Conservation (phyloP, 2,888 invertebrate genomes). For the Tipula vernalis region DNA sequence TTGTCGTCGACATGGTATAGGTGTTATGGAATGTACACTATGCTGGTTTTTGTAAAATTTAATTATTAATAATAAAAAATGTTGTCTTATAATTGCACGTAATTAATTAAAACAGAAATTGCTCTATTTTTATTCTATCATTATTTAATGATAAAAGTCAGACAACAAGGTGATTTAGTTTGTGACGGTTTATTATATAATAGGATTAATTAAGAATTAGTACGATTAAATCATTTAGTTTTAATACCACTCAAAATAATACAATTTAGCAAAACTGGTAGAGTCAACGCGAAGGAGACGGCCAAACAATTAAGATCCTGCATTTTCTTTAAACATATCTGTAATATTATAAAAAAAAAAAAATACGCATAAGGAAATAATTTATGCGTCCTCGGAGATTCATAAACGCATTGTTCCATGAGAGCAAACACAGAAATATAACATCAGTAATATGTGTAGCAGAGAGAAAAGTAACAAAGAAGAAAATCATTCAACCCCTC, state of each 20-base stretch:
- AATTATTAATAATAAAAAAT: background rate
- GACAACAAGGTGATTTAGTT: background rate
- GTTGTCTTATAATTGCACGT: background rate
- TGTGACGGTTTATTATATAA: background rate
- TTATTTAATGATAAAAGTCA: background rate
- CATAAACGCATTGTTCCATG: constrained; percentile 12
- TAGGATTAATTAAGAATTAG: too few species aligned
- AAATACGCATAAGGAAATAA: background rate
- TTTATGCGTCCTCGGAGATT: constrained; percentile 12
- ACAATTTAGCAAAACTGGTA: too few species aligned
- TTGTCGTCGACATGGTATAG: background rate
- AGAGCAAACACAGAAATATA: constrained; percentile 6
- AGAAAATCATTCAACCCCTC: constrained; percentile 10
- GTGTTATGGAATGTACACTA: background rate
- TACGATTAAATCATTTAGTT: too few species aligned
- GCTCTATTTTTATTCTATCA: background rate
- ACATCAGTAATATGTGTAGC: background rate
- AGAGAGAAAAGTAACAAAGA: background rate
- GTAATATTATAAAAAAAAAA: background rate
- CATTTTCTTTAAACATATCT: background rate
- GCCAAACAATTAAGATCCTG: background rate
- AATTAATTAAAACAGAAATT: background rate
- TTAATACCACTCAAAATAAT: too few species aligned
- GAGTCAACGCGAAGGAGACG: background rate
- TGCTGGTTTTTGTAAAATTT: background rate